Base-by-base conservation (phyloP, 2,113 vertebrate species). In the Nothoprocta perdicaria region DNA sequence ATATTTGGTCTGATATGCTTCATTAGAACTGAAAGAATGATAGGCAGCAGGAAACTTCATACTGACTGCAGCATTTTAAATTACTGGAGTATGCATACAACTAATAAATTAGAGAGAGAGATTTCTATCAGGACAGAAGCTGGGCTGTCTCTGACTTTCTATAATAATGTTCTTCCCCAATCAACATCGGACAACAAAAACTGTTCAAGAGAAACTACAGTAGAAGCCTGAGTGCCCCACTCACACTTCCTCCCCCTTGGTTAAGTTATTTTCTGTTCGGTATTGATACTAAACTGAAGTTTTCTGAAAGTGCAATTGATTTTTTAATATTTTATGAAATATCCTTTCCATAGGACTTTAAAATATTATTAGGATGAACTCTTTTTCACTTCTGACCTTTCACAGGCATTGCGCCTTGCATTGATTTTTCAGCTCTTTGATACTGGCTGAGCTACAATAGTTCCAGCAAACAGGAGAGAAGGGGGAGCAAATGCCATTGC, bases 351-450 rank as follows among this genome's bases (percentile, higher is more conserved):
- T 74, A 41, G 35, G 61, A 68, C 83, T 95, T 80, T 92, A 94
- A 97, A 96, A 95, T 93, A 94, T 85, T 90, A 81, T 88, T 90
- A 80, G 27, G 12, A 65, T 97, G 88, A 94, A 96, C 89, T 93
- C 77, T 92, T 93, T 89, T 91, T 95, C 93, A 93, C 86, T 93
- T 88, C 61, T 89, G 92, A 95, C 92, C 94, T 97, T 96, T 93
- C 86, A 80, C 62, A 94, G 86, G 66, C 80, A 86, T 89, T 76
- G 74, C 1, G 0, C 38, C 63, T 95, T 79, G 29, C 69, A 95
- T 95, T 90, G 95, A 97, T 97, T 97, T 97, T 93, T 88, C 65
- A 80, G 65, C 76, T 88, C 65, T 95, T 91, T 96, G 82, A 76
- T 81, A 88, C 80, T 80, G 62, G 19, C 90, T 93, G 76, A 96